A percentile compares a stretch with the other conserved stretches of the same genome.
Evolutionary conservation across 1,140 invertebrate genomes (phyloP).

Genomic region (Drosophila chauvacae): DNA sequence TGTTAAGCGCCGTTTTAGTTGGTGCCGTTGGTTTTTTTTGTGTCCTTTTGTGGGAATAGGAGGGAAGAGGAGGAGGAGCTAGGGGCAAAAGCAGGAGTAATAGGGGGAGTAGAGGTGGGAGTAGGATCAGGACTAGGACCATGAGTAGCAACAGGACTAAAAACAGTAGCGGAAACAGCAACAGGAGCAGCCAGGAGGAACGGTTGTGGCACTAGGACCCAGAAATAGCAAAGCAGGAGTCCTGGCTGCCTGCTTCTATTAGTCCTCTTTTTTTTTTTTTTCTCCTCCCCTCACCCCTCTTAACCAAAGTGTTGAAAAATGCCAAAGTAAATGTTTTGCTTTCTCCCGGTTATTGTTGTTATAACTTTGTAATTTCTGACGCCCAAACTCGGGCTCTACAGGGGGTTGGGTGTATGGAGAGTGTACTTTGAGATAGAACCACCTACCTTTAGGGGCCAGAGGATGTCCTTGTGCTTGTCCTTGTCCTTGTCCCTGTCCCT

Average conservation of each 20-base stretch:
- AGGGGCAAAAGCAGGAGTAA: neutral
- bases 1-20: slow-evolving; percentile 75
- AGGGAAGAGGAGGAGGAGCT: neutral
- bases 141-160: neutral
- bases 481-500: neutral
- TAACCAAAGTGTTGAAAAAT: slow-evolving; percentile 70
- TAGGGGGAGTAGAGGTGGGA: neutral
- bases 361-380: slow-evolving; percentile 78
- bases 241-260: neutral
- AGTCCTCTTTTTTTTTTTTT: neutral
- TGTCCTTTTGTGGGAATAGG: neutral
- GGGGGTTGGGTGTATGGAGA: too few species aligned
- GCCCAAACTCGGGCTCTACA: slow-evolving; percentile 15
- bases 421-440: neutral
- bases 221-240: neutral
- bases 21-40: slow-evolving; percentile 33
- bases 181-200: neutral
- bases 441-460: slow-evolving; percentile 13
- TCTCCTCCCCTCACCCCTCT: neutral
- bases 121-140: neutral
- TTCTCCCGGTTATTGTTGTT: slow-evolving; percentile 68
- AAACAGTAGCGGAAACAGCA: neutral
- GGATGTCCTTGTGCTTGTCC: slow-evolving; percentile 18
- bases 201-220: neutral
- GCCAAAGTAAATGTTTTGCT: slow-evolving; percentile 78